Evolutionary conservation across 2,113 vertebrate genomes (phyloP), one percentile per base, ranked within the genome.

Genomic region (Athene noctua): DNA sequence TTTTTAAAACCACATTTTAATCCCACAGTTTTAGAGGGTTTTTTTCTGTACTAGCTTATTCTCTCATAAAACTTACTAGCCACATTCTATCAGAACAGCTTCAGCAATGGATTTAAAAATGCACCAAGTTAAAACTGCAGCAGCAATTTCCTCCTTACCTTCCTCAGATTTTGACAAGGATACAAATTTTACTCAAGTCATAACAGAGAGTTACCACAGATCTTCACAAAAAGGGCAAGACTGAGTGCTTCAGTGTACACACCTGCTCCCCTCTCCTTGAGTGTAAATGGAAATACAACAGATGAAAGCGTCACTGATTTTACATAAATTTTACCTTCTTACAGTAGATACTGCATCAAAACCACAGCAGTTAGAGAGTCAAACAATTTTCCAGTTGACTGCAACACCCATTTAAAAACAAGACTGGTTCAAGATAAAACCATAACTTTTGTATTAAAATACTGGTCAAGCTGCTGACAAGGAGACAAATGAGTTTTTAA

Each of bases 401-500:
- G 80, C 80, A 92, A 87, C 46, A 70, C 26, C 83, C 46, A 59
- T 11, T 88, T 62, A 61, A 75, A 96, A 94, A 80, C 44, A 90
- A 75, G 86, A 72, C 83, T 17, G 2, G 82, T 70, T 83, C 47
- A 63, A 93, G 75, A 94, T 51, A 73, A 94, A 86, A 51, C 62
- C 47, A 32, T 2, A 8, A 84, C 58, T 85, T 72, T 70, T 62
- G 47, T 74, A 89, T 72, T 93, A 95, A 90, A 95, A 96, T 66
- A 79, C 73, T 9, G 57, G 94, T 93, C 92, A 96, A 95, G 84
- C 79, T 86, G 63, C 80, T 78, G 96, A 94, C 89, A 94, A 93
- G 77, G 55, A 90, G 84, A 91, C 22, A 96, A 94, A 95, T 88
- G 78, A 94, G 70, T 65, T 88, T 93, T 95, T 95, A 95, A 95